phyloP scores from a whole-genome alignment of 1,140 invertebrate genomes.

The Pemphigus obesinymphae region DNA sequence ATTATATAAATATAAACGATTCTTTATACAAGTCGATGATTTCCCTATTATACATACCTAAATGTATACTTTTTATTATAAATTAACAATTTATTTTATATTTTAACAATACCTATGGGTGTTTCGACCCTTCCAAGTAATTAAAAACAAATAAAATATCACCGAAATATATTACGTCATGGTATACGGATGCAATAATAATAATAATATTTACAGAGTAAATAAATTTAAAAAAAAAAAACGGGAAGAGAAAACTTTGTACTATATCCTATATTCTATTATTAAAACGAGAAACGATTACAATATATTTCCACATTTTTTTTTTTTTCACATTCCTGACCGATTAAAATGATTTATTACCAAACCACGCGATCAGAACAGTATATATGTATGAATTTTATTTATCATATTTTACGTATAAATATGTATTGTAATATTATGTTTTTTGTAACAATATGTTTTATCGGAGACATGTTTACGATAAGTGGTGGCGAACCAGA shows the following conservation, averaged over 20 bases:
- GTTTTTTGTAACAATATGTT: background rate
- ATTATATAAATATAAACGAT: too few relatives aligned
- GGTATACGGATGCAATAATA: background rate
- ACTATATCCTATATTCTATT: background rate
- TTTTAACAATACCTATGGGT: background rate
- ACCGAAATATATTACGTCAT: too few relatives aligned
- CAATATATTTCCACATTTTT: too few relatives aligned
- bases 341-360: too few relatives aligned
- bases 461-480: background rate
- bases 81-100: too few relatives aligned
- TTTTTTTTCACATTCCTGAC: too few relatives aligned
- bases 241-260: background rate
- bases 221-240: too few relatives aligned
- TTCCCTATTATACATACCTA: background rate
- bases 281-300: background rate
- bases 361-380: background rate
- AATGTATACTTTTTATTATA: background rate
- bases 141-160: background rate
- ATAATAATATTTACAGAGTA: too few relatives aligned
- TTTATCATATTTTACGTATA: background rate
- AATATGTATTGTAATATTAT: too few relatives aligned
- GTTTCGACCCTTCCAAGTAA: background rate
- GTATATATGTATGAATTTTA: background rate
- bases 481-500: background rate
- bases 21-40: background rate